Conservation (phyloP, 2,797 vertebrate genomes). For the Hyperoplus immaculatus region DNA sequence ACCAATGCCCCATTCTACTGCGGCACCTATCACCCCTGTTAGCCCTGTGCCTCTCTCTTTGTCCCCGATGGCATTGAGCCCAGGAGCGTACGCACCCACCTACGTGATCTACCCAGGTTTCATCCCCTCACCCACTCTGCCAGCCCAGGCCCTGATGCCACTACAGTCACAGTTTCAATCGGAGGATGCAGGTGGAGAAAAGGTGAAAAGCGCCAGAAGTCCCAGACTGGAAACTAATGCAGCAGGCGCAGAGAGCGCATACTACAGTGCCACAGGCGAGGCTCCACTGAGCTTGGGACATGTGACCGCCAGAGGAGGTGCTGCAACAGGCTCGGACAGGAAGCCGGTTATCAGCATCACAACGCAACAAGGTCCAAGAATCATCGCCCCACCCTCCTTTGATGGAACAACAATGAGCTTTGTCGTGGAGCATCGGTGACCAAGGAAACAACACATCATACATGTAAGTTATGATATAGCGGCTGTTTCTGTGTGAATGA, state of each 20-base stretch:
- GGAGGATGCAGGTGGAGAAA: slow-evolving; percentile 60
- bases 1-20: slow-evolving; percentile 86
- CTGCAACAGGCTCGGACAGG: slow-evolving; percentile 69
- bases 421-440: slow-evolving; percentile 96
- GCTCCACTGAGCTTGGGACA: slow-evolving; percentile 66
- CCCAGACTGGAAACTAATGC: slow-evolving; percentile 47
- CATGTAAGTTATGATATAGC: slow-evolving; percentile 69
- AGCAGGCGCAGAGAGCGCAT: slow-evolving; percentile 82
- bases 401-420: slow-evolving; percentile 99
- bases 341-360: slow-evolving; percentile 96
- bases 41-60: slow-evolving; percentile 86
- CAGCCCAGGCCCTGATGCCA: slow-evolving; percentile 63
- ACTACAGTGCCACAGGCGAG: slow-evolving; percentile 89
- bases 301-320: slow-evolving; percentile 58
- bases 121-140: slow-evolving; percentile 77
- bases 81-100: slow-evolving; percentile 86
- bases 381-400: slow-evolving; percentile 95
- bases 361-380: slow-evolving; percentile 93
- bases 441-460: slow-evolving; percentile 58
- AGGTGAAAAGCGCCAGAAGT: slow-evolving; percentile 53
- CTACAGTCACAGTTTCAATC: slow-evolving; percentile 50
- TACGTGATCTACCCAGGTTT: slow-evolving; percentile 93
- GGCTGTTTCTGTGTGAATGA: neutral
- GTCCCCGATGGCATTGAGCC: slow-evolving; percentile 88
- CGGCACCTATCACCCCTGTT: slow-evolving; percentile 85